Evolutionary conservation across 2,888 invertebrate species (phyloP).

Genomic region (Pterobdella sp.): DNA sequence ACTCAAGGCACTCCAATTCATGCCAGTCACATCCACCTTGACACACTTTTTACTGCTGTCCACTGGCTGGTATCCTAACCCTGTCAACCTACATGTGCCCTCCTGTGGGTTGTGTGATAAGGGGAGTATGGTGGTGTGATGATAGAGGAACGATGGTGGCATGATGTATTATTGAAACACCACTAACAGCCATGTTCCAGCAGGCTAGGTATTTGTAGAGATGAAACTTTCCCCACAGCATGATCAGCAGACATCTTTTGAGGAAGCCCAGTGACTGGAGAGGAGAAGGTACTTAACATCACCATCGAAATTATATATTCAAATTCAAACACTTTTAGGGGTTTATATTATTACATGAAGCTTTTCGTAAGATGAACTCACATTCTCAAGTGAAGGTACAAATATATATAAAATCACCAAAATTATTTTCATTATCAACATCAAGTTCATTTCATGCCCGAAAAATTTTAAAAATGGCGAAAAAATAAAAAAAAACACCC

Average conservation of each 20-base stretch:
- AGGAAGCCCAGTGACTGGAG: slow-evolving; percentile 38
- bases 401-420: no score
- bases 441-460: no score
- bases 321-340: no score
- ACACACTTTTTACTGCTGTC: not conserved
- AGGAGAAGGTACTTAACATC: no score
- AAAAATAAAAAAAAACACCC: not conserved
- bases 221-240: slow-evolving; percentile 73
- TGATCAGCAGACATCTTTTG: slow-evolving; percentile 53
- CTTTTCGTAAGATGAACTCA: no score
- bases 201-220: slow-evolving; percentile 86
- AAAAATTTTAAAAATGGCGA: not conserved
- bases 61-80: slow-evolving; percentile 64
- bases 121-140: not conserved
- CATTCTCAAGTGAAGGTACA: no score
- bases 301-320: no score
- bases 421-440: no score
- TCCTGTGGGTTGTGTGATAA: slow-evolving; percentile 47
- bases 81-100: slow-evolving; percentile 59
- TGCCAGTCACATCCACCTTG: not conserved
- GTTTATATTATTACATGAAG: no score
- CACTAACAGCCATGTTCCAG: slow-evolving; percentile 70
- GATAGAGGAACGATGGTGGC: not conserved
- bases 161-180: not conserved
- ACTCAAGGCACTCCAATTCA: not conserved